A percentile compares a stretch with the other conserved stretches of the same genome.
Evolutionary conservation across 2,797 vertebrate genomes (phyloP).

Genomic region (Selene dorsalis): DNA sequence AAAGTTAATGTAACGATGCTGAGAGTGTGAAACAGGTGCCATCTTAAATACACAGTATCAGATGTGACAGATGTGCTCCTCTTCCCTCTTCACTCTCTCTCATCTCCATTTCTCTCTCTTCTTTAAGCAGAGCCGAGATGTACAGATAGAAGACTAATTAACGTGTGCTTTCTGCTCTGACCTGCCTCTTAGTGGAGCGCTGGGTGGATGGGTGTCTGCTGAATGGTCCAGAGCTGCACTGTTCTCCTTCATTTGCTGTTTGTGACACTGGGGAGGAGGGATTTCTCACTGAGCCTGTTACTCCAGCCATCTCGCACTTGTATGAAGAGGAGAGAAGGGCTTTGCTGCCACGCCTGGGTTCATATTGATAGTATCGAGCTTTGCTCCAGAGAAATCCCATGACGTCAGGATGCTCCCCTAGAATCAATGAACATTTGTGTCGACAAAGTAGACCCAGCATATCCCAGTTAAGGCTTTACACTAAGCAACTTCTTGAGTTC

Average conservation of each 20-base stretch:
- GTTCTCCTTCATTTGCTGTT: constrained; percentile 69
- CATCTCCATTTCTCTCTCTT: constrained; percentile 6
- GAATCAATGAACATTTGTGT: constrained; percentile 11
- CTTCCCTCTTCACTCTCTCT: constrained; percentile 16
- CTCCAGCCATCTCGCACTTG: constrained; percentile 36
- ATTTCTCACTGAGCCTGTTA: constrained; percentile 57
- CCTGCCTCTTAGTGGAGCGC: constrained; percentile 47
- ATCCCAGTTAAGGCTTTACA: not conserved
- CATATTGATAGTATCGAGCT: constrained; percentile 30
- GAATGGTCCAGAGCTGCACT: constrained; percentile 51
- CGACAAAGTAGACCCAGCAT: not conserved
- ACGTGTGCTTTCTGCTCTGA: constrained; percentile 63
- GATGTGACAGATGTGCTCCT: not conserved
- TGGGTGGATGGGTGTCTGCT: constrained; percentile 36
- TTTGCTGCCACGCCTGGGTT: constrained; percentile 41
- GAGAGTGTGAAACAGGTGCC: not conserved
- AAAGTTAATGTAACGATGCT: not conserved
- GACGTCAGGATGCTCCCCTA: constrained; percentile 11
- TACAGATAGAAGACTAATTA: constrained; percentile 72
- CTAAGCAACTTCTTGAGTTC: not conserved
- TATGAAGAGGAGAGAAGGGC: constrained; percentile 15
- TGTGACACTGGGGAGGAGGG: constrained; percentile 54
- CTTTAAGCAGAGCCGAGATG: constrained; percentile 53
- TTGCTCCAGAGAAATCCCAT: constrained; percentile 35
- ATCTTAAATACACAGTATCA: constrained; percentile 16